phyloP scores from a whole-genome alignment of 2,797 vertebrate species.

The Manis javanica region DNA sequence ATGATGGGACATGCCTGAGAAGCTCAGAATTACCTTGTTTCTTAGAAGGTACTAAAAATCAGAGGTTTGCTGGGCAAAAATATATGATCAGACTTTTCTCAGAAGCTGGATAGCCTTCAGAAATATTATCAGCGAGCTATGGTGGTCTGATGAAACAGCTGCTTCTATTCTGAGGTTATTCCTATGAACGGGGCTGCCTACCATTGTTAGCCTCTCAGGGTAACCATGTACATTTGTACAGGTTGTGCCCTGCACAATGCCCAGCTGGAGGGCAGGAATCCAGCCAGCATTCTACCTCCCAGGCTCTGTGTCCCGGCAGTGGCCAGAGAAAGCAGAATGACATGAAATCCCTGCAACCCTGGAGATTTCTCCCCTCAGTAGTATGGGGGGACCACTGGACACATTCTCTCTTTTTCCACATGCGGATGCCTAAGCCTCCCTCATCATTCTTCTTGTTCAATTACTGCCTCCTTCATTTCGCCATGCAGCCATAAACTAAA shows the following conservation, averaged over 20 bases:
- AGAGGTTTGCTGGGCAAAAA: neutral
- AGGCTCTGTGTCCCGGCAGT: neutral
- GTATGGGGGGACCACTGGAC: neutral
- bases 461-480: conserved; percentile 10
- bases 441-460: neutral
- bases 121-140: neutral
- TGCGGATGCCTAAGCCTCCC: neutral
- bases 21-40: neutral
- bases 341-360: neutral
- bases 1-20: neutral
- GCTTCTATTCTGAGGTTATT: neutral
- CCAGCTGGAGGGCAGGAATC: neutral
- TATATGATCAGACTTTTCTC: neutral
- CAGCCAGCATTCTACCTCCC: neutral
- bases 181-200: neutral
- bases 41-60: neutral
- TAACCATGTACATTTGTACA: neutral
- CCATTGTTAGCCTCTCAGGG: neutral
- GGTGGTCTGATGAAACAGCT: neutral
- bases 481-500: neutral
- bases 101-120: neutral
- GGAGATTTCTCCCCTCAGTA: neutral
- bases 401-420: neutral
- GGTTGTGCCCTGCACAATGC: neutral
- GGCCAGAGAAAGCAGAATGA: neutral